These are phyloP conservation scores for Nasua narica DNA, from an alignment of 2,797 vertebrate species.

Conservation along the genomic window DNA sequence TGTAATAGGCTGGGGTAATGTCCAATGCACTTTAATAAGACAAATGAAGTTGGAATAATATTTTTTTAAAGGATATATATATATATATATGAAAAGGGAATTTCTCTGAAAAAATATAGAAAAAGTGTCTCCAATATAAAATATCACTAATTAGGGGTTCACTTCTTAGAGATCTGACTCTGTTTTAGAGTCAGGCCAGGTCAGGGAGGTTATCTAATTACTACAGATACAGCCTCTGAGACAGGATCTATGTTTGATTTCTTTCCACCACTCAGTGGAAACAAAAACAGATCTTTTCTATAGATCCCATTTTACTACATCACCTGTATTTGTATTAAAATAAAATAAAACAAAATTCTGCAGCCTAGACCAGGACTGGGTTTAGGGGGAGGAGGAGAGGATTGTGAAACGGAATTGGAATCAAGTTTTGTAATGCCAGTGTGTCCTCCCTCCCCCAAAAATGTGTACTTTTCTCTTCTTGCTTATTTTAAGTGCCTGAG, in stretches of 20 bases:
- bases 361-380: accelerated
- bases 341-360: neutral
- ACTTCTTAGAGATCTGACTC: neutral
- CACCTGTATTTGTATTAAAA: neutral
- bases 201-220: neutral
- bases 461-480: neutral
- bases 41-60: neutral
- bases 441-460: accelerated
- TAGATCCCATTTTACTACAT: no score
- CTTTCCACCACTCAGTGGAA: neutral
- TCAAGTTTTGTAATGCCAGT: no score
- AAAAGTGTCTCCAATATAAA: neutral
- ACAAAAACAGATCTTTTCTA: neutral
- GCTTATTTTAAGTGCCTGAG: neutral
- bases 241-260: neutral
- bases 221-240: neutral
- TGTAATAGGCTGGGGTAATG: neutral
- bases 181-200: neutral
- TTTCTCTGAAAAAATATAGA: neutral
- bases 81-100: neutral
- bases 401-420: neutral
- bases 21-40: neutral
- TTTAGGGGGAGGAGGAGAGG: neutral
- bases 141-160: neutral
- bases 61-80: neutral